These are phyloP conservation scores for Porites lobata DNA, from an alignment of 92 coral and sea anemone species.

Conservation along the genomic window DNA sequence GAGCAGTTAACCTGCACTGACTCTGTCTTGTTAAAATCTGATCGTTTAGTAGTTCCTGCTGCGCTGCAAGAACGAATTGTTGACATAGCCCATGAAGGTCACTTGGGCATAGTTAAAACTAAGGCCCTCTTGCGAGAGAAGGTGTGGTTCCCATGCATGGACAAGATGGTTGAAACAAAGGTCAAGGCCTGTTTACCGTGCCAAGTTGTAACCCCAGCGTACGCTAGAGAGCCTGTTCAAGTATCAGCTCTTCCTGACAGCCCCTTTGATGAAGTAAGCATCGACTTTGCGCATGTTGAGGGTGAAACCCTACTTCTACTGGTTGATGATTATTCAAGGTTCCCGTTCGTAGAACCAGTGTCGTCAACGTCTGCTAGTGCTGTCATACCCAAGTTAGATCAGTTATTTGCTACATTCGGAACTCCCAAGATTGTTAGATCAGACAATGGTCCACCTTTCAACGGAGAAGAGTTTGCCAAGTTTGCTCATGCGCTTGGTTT, in stretches of 20 bases:
- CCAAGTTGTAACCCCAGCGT: no score
- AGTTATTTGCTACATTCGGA: constrained; percentile 58
- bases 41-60: constrained; percentile 55
- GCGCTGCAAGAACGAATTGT: constrained; percentile 53
- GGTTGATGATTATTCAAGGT: no score
- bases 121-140: constrained; percentile 64
- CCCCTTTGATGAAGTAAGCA: no score
- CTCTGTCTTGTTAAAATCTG: constrained; percentile 21
- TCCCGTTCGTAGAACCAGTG: no score
- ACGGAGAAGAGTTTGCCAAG: constrained; percentile 39
- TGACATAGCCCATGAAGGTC: constrained; percentile 74
- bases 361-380: no score
- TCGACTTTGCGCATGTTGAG: no score
- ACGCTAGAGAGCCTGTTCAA: no score
- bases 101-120: constrained; percentile 64
- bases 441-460: constrained; percentile 63
- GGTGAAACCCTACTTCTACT: no score
- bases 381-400: constrained; percentile 15
- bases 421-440: constrained; percentile 26
- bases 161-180: no score
- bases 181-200: no score
- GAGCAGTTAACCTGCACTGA: constrained; percentile 60
- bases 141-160: background rate
- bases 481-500: constrained; percentile 47
- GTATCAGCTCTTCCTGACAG: no score